Evolutionary conservation across 1,140 invertebrate genomes (phyloP).

Genomic region (Thaumatotibia leucotreta): DNA sequence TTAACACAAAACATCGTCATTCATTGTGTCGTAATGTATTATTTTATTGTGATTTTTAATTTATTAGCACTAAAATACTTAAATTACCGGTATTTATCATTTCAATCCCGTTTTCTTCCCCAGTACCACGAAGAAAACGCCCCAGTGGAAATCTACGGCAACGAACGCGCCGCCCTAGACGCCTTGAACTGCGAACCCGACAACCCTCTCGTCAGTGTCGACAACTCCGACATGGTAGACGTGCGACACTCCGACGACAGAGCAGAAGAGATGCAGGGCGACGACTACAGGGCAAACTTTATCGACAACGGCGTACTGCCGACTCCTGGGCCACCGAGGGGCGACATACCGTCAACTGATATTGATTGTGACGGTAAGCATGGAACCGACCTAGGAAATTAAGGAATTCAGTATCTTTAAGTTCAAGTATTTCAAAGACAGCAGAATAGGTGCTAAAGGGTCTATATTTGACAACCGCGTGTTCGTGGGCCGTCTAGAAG

Average conservation of each 20-base stretch:
- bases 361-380: conserved; percentile 80
- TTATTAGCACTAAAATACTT: background rate
- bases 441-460: no score
- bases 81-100: no score
- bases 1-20: no score
- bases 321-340: conserved; percentile 66
- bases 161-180: conserved; percentile 46
- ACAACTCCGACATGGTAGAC: conserved; percentile 55
- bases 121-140: conserved; percentile 69
- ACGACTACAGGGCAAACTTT: conserved; percentile 64
- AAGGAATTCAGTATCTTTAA: no score
- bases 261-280: conserved; percentile 61
- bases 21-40: no score
- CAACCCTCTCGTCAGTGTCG: conserved; percentile 38
- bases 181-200: conserved; percentile 46
- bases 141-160: conserved; percentile 53
- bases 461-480: no score
- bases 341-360: conserved; percentile 85
- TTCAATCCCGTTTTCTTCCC: conserved; percentile 15
- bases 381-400: no score
- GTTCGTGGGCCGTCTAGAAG: no score
- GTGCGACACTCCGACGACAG: conserved; percentile 55
- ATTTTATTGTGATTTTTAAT: no score
- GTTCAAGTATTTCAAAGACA: no score
- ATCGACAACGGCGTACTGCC: conserved; percentile 46